Evolutionary conservation across 1,140 invertebrate genomes (phyloP).

Genomic region (Microplitis demolitor): DNA sequence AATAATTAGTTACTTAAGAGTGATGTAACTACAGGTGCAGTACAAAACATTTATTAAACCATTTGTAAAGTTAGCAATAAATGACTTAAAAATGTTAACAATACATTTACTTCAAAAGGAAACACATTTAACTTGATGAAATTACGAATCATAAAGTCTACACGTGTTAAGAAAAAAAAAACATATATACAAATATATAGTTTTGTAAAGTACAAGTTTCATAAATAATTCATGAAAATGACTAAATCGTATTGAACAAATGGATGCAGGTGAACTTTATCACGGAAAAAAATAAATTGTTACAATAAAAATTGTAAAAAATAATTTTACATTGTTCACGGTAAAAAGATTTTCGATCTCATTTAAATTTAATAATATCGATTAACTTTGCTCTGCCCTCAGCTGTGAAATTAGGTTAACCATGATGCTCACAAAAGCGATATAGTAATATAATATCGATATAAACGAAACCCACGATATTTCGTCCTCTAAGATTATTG

Average conservation of each 20-base stretch:
- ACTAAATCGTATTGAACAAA: background rate
- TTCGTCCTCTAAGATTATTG: background rate
- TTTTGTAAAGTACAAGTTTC: too few species aligned
- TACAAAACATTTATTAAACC: too few species aligned
- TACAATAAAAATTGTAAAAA: background rate
- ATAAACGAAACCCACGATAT: slow-evolving; percentile 1
- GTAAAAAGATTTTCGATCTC: background rate
- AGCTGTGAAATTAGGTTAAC: slow-evolving; percentile 38
- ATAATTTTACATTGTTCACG: background rate
- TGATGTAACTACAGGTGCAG: background rate
- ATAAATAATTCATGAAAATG: too few species aligned
- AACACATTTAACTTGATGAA: too few species aligned
- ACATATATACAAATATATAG: too few species aligned
- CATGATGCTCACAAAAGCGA: background rate
- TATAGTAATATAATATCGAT: slow-evolving; percentile 6
- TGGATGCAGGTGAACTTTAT: background rate
- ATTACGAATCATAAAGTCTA: too few species aligned
- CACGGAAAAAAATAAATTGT: too few species aligned
- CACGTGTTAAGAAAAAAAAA: too few species aligned
- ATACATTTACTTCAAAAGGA: too few species aligned
- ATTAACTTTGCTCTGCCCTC: slow-evolving; percentile 32
- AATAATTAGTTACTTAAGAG: background rate
- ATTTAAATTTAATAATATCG: slow-evolving; percentile 32
- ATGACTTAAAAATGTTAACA: too few species aligned
- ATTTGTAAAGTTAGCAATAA: too few species aligned